These are phyloP conservation scores for Scaptomyza pallida DNA, from an alignment of 1,140 invertebrate genomes.

Conservation along the genomic window DNA sequence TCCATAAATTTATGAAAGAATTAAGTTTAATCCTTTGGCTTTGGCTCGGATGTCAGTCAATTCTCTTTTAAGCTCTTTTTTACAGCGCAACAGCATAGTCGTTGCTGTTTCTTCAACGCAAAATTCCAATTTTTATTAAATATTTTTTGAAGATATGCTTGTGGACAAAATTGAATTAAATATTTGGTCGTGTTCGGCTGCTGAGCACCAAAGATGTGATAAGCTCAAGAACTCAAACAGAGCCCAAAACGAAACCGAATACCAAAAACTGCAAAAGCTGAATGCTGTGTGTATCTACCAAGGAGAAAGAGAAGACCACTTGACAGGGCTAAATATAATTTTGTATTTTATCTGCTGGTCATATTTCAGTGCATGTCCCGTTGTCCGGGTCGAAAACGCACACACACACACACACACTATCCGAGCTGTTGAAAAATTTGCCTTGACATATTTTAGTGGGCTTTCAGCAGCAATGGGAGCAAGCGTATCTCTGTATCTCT, in stretches of 20 bases:
- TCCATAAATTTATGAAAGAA: too few species aligned
- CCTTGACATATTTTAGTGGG: constrained; percentile 60
- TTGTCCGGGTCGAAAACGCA: constrained; percentile 22
- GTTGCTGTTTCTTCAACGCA: too few species aligned
- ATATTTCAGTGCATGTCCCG: constrained; percentile 58
- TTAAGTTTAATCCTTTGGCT: too few species aligned
- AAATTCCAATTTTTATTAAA: neutral
- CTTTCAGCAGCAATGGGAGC: neutral
- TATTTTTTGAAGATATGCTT: constrained; percentile 37
- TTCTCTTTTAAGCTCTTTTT: too few species aligned
- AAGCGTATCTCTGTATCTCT: neutral
- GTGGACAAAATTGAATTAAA: constrained; percentile 71
- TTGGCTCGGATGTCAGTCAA: too few species aligned
- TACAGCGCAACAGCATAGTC: neutral
- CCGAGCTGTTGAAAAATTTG: constrained; percentile 47
- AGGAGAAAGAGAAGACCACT: constrained; percentile 40
- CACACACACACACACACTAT: neutral
- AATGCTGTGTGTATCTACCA: neutral
- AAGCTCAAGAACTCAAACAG: constrained; percentile 51
- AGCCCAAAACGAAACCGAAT: constrained; percentile 1
- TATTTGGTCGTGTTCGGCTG: constrained; percentile 34
- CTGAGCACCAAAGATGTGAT: constrained; percentile 31
- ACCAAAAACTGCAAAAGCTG: constrained; percentile 2
- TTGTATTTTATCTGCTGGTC: constrained; percentile 53
- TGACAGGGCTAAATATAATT: constrained; percentile 65